Evolutionary conservation across 2,888 invertebrate species (phyloP), one percentile per base, ranked within the genome.

Genomic region (Mactromeris polynyma): DNA sequence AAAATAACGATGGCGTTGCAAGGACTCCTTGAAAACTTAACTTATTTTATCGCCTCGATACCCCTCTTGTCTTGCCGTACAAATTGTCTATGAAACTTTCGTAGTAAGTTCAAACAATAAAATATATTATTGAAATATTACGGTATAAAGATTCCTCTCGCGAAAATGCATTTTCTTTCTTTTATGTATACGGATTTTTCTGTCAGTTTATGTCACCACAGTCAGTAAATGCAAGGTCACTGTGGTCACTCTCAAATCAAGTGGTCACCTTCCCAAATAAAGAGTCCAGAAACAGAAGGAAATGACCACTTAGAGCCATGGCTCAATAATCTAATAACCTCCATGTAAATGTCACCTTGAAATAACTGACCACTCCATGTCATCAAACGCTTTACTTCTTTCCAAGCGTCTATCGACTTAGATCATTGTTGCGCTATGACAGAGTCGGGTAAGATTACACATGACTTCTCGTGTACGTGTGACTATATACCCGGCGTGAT

Each of bases 261-360:
- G 46, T 42, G 36, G 26, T 40, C 31, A 46, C 31, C 46, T 46
- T 46, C 64, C 42, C 17, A n/a, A 14, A 83, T 42, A 40, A 46
- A 46, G 21, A 26, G 21, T 19, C n/a, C 14, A 42, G 73, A 14
- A 58, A 73, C 64, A 46, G 58, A 69, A 80, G 87, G 87, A 88
- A 84, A 83, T 84, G 84, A 51, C 87, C 87, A 88, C 87, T 88
- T 88, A 83, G 79, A 69, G 31, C 21, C 26, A 11, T 36, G n/a
- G 46, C 38, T 51, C 73, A 69, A 38, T 19, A 80, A 58, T 58
- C 36, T 85, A 79, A 80, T 80, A 85, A 79, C 36, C 80, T 69
- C n/a, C 17, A 69, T n/a, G n/a, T 19, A 14, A 36, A 36, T 73
- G 17, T 73, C 54, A 86, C 33, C 58, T 86, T 86, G 51, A 86